These are phyloP conservation scores for Tetramorium alpestre DNA, from an alignment of 1,140 invertebrate species.

Conservation along the genomic window DNA sequence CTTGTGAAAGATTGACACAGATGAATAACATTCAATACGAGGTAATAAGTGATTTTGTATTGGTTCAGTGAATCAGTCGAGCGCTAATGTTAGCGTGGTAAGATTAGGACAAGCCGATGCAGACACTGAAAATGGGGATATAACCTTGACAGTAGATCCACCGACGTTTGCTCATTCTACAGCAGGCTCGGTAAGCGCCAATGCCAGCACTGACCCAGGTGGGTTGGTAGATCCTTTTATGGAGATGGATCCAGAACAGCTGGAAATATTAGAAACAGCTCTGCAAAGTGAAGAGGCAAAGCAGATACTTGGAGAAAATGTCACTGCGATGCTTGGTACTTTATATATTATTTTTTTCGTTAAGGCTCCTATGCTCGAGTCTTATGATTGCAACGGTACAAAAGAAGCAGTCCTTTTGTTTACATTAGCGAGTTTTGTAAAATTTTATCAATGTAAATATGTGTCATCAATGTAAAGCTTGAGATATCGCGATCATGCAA, in stretches of 20 bases:
- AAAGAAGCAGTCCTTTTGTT: neutral
- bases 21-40: neutral
- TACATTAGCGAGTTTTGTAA: neutral
- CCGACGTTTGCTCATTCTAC: conserved; percentile 69
- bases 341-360: conserved; percentile 35
- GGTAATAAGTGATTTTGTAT: neutral
- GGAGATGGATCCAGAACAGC: conserved; percentile 87
- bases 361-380: neutral
- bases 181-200: conserved; percentile 56
- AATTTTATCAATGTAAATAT: neutral
- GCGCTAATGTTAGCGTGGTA: conserved; percentile 85
- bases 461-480: neutral
- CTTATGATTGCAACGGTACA: neutral
- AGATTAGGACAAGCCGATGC: conserved; percentile 82
- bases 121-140: conserved; percentile 79
- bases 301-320: conserved; percentile 87
- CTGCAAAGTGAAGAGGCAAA: conserved; percentile 87
- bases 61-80: conserved; percentile 84
- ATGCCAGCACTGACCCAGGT: conserved; percentile 68
- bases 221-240: conserved; percentile 86
- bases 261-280: conserved; percentile 87
- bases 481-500: neutral
- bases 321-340: conserved; percentile 86
- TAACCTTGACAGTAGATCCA: conserved; percentile 84
- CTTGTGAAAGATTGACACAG: neutral